These are phyloP conservation scores for Varanus komodoensis DNA, from an alignment of 2,113 vertebrate species.

Conservation along the genomic window DNA sequence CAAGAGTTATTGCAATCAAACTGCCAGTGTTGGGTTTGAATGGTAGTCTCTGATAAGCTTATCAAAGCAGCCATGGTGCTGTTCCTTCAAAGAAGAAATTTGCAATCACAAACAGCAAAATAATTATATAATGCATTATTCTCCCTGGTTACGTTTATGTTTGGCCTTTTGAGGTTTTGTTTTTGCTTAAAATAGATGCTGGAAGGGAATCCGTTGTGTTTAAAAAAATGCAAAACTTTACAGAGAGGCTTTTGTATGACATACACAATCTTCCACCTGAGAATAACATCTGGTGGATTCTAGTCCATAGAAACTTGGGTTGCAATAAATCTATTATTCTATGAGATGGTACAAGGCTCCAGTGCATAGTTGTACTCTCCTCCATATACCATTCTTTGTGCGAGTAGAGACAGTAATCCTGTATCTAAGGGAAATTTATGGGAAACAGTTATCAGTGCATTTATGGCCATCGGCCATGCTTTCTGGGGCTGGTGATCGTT, in stretches of 20 bases:
- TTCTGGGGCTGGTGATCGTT: too few relatives aligned
- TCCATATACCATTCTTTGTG: background rate
- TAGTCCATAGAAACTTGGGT: background rate
- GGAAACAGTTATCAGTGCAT: too few relatives aligned
- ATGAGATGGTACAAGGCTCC: background rate
- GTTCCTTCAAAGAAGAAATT: background rate
- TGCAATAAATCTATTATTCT: background rate
- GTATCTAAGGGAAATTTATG: background rate
- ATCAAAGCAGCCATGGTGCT: too few relatives aligned
- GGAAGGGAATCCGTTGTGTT: background rate
- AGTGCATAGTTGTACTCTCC: background rate
- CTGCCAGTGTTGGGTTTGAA: constrained; percentile 47
- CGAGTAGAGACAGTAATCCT: background rate
- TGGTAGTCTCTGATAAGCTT: constrained; percentile 22
- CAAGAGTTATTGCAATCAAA: background rate
- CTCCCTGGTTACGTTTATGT: background rate
- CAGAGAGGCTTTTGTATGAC: background rate
- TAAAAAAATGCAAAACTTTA: background rate
- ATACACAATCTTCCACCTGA: background rate
- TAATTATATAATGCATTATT: background rate
- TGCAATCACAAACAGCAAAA: background rate
- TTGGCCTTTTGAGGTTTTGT: background rate
- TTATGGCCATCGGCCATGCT: too few relatives aligned
- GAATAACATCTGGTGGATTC: background rate
- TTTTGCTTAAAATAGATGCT: background rate